These are phyloP conservation scores for Erethizon dorsatum DNA, from an alignment of 2,797 vertebrate genomes.

Conservation along the genomic window DNA sequence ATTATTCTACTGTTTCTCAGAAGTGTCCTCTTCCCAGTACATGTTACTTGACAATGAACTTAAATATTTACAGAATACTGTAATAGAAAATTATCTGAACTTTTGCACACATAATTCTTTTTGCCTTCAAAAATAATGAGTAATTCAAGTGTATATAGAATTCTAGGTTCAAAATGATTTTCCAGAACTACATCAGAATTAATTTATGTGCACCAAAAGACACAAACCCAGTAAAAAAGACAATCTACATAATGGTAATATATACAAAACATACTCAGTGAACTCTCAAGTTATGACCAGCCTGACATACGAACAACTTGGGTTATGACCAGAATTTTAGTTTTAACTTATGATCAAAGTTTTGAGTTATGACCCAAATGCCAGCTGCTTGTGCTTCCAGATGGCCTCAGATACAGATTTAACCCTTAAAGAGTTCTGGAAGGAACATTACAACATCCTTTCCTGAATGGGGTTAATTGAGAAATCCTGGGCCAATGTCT, in stretches of 20 bases:
- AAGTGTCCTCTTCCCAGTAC: not conserved
- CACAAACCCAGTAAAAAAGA: conserved; percentile 1
- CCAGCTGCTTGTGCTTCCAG: not conserved
- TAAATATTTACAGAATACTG: conserved; percentile 30
- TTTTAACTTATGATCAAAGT: not conserved
- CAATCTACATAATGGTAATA: not conserved
- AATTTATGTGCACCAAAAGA: conserved; percentile 4
- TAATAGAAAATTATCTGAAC: conserved; percentile 33
- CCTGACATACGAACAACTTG: not conserved
- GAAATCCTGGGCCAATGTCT: not conserved
- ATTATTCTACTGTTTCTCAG: not conserved
- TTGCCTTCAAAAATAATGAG: conserved; percentile 30
- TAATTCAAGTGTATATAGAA: conserved; percentile 41
- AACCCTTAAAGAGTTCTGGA: not conserved
- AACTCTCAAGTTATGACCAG: not conserved
- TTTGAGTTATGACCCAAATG: not conserved
- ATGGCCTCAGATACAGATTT: not conserved
- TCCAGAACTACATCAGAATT: conserved; percentile 42
- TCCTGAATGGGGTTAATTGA: not conserved
- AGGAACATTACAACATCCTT: not conserved
- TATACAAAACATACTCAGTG: not conserved
- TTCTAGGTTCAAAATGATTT: conserved; percentile 50
- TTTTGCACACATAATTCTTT: not conserved
- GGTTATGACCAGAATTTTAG: not conserved
- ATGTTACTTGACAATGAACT: conserved; percentile 12